Conservation (phyloP, 1,140 invertebrate species). For the Drosophila insularis region DNA sequence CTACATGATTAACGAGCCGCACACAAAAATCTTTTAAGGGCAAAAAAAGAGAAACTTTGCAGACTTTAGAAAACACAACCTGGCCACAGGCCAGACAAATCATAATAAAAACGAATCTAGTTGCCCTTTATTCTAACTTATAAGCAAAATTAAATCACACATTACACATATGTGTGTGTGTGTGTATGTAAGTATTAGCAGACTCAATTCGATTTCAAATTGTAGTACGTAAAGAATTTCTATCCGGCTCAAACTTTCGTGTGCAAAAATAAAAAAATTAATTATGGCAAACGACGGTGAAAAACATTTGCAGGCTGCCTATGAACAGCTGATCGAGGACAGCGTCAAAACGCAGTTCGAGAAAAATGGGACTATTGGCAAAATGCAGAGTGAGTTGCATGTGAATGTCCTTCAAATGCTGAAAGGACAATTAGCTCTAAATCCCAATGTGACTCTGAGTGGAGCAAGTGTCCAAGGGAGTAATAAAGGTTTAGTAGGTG, state of each 20-base stretch:
- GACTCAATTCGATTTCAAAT: slow-evolving; percentile 8
- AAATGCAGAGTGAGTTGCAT: slow-evolving; percentile 52
- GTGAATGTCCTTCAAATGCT: slow-evolving; percentile 49
- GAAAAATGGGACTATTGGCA: slow-evolving; percentile 40
- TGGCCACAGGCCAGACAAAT: slow-evolving; percentile 39
- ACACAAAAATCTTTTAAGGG: slow-evolving; percentile 1
- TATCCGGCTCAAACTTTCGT: slow-evolving; percentile 3
- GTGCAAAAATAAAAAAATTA: slow-evolving; percentile 23
- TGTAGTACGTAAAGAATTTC: not conserved
- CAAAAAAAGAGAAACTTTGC: slow-evolving; percentile 42
- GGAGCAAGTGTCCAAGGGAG: slow-evolving; percentile 6
- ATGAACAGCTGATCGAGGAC: slow-evolving; percentile 37
- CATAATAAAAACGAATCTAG: slow-evolving; percentile 8
- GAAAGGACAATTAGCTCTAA: slow-evolving; percentile 15
- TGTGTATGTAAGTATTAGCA: not conserved
- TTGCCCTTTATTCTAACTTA: not conserved
- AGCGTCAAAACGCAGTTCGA: slow-evolving; percentile 45
- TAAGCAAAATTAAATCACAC: not conserved
- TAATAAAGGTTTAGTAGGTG: slow-evolving; percentile 17
- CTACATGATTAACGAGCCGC: slow-evolving; percentile 64
- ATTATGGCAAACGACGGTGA: slow-evolving; percentile 17
- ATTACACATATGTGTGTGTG: not conserved
- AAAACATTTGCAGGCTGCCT: slow-evolving; percentile 9
- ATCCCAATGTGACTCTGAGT: slow-evolving; percentile 16
- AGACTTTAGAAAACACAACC: slow-evolving; percentile 41